Evolutionary conservation across 1,140 invertebrate genomes (phyloP).

Genomic region (Octopus bimaculoides): DNA sequence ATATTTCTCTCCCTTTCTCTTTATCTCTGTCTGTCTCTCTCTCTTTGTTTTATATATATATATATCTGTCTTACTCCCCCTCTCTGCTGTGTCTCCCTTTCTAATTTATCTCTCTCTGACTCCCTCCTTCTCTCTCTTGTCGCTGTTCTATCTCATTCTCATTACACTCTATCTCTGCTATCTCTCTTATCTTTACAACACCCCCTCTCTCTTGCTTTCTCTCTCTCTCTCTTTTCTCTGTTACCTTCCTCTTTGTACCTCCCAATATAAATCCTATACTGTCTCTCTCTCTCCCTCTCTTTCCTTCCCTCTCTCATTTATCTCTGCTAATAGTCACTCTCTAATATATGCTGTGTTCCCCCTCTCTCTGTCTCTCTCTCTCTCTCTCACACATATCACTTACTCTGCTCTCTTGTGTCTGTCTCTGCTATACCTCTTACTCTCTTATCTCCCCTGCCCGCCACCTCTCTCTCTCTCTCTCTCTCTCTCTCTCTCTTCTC

Average conservation of each 20-base stretch:
- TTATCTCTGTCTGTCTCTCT: not conserved
- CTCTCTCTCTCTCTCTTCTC: not conserved
- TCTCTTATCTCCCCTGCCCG: not conserved
- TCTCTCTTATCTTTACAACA: not conserved
- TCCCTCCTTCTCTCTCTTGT: not conserved
- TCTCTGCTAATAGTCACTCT: not conserved
- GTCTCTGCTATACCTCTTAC: not conserved
- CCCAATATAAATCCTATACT: not conserved
- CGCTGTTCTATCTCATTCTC: not conserved
- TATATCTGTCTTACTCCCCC: not conserved
- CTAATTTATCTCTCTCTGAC: not conserved
- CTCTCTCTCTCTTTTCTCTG: not conserved
- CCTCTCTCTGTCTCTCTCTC: not conserved
- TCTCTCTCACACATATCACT: not conserved
- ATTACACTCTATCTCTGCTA: not conserved
- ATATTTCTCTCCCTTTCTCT: not conserved
- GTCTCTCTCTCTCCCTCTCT: not conserved
- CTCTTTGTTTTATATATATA: not conserved
- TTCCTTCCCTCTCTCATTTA: not conserved
- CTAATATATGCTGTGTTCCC: not conserved
- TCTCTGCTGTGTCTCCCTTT: not conserved
- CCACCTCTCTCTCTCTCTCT: not conserved
- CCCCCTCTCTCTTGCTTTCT: not conserved
- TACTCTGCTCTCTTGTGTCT: not conserved
- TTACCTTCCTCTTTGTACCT: not conserved